Evolutionary conservation across 1,140 invertebrate genomes (phyloP), one percentile per base, ranked within the genome.

Genomic region (Triops longicaudatus): DNA sequence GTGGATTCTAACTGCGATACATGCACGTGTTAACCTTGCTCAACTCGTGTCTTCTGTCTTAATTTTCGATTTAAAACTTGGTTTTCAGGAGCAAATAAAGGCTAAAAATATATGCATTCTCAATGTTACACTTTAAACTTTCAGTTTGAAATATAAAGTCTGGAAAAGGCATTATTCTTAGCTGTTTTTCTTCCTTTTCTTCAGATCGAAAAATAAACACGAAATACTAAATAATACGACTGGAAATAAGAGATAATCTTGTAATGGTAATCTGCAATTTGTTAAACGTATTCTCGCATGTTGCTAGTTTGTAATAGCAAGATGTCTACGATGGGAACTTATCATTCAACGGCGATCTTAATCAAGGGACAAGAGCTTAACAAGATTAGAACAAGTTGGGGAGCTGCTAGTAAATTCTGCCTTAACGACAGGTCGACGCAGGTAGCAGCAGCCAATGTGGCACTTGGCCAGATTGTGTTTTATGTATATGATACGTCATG

Each of bases 361-460:
- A 63, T 63, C 50, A 63, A 63, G 22, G 50, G 50, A 63, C 50
- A 63, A 10, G 50, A 63, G 17, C 50, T 63, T 17, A 63, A 63
- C 50, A 63, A 63, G 50, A 63, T 63, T 63, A 63, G 50, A 22
- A 63, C 50, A 63, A 63, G 50, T 22, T 63, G 50, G 50, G 31
- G 50, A 63, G 50, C 50, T 63, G 50, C 50, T 63, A 63, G 50
- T 63, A 63, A 63, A 63, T 63, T 63, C 50, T 22, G n/a, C 50
- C 10, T 6, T 63, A 63, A 63, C 50, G 50, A 63, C 50, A 63
- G 17, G 22, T 22, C 17, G n/a, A 63, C 50, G 11, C 50, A 63
- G 50, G 50, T 63, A 63, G 50, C 50, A 1, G 50, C 50, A n/a
- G 50, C 3, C 50, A 63, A 63, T 63, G 50, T 37, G 50, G 50